Percentiles rank a stretch among this genome's conserved stretches.
Conservation (phyloP, 2,113 vertebrate genomes). For the Gavia stellata region DNA sequence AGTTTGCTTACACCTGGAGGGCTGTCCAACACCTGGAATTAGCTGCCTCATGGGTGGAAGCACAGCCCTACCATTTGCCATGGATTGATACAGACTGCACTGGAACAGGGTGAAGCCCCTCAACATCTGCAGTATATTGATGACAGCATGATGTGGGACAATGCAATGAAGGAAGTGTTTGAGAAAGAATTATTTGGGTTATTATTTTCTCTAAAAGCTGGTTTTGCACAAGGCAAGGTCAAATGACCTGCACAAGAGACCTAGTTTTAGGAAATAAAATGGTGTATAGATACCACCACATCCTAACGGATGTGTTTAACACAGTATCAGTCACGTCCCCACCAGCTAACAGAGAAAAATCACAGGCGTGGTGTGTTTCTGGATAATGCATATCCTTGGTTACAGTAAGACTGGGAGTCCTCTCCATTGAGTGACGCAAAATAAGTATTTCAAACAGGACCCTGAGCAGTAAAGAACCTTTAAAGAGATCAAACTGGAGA, state of each 20-base stretch:
- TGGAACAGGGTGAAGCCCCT: not conserved
- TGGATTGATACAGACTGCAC: not conserved
- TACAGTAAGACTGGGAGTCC: not conserved
- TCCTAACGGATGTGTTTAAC: not conserved
- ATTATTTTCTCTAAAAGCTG: not conserved
- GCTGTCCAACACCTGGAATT: not conserved
- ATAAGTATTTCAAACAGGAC: not conserved
- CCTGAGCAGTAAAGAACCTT: not conserved
- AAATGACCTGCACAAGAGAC: not conserved
- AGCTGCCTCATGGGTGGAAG: not conserved
- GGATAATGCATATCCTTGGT: not conserved
- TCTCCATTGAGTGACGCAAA: not conserved
- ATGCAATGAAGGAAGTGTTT: not conserved
- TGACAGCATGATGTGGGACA: not conserved
- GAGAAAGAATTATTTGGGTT: not conserved
- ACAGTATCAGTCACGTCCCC: not conserved
- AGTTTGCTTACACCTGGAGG: not conserved
- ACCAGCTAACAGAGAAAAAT: not conserved
- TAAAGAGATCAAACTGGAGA: not conserved
- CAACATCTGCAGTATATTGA: not conserved
- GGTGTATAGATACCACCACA: not conserved
- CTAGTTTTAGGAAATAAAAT: not conserved
- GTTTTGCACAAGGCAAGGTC: not conserved
- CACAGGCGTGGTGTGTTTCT: not conserved
- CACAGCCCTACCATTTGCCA: not conserved